Base-by-base conservation (phyloP, 2,888 invertebrate genomes). In the Ectropis crepuscularia region DNA sequence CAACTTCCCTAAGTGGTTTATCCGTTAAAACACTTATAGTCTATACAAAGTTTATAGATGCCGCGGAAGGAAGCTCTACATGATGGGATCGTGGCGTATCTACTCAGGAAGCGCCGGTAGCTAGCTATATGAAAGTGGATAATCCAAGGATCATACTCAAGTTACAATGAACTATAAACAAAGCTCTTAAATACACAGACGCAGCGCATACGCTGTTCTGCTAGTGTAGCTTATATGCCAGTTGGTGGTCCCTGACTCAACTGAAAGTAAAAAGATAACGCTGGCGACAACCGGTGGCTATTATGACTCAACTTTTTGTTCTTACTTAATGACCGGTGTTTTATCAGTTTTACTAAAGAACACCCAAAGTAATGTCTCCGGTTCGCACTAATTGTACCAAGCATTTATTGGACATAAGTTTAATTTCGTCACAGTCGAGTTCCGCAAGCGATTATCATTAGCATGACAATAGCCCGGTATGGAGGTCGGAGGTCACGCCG, bases 21-120 rank as follows among this genome's bases (percentile, higher is more conserved):
- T 86, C 85, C 86, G 82, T 80, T 86, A 83, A 84, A 43, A 36
- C 80, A n/a, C n/a, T n/a, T n/a, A n/a, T n/a, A n/a, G n/a, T n/a
- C 82, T 77, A 77, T 73, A 65, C 58, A 64, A 16, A 73, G 73
- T 76, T 78, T 78, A 78, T 76, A 77, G 76, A 69, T 69, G 77
- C 79, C 77, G 73, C 84, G 90, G 88, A 90, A 89, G 91, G 90
- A 91, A 91, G 90, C 89, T 84, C 84, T 88, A 88, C 82, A 87
- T 82, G 74, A 73, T 73, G 77, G 80, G 80, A 82, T 82, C 83
- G 79, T 80, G 75, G 78, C 79, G 71, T 92, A 90, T 90, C 90
- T 88, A 88, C 78, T 71, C 86, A 87, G 91, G 89, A 91, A 89
- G 83, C 83, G 80, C 75, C 77, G 73, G 86, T 82, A 80, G 79